Conservation (phyloP, 2,797 vertebrate genomes). For the Tangara arthus region DNA sequence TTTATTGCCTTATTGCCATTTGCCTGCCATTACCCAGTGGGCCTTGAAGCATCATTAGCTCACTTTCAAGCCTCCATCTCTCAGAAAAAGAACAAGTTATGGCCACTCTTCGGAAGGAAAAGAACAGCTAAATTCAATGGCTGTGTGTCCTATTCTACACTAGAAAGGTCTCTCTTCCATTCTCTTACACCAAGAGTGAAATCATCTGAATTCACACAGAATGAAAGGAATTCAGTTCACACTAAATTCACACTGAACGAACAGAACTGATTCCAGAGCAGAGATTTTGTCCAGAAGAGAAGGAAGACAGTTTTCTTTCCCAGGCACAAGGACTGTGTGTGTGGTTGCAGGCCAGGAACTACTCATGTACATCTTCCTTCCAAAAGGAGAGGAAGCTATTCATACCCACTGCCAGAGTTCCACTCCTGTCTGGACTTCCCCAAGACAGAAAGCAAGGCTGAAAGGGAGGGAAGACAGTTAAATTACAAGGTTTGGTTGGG, state of each 20-base stretch:
- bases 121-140: not conserved
- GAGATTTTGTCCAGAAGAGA: not conserved
- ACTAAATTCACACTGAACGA: not conserved
- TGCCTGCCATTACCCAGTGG: not conserved
- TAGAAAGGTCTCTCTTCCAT: not conserved
- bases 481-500: not conserved
- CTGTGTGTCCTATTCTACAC: not conserved
- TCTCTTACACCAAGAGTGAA: not conserved
- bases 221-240: not conserved
- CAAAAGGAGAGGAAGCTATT: not conserved
- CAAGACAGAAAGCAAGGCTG: not conserved
- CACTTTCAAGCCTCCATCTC: not conserved
- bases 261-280: not conserved
- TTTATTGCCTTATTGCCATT: not conserved
- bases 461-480: not conserved
- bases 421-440: not conserved
- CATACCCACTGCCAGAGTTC: not conserved
- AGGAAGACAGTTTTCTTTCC: not conserved
- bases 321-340: not conserved
- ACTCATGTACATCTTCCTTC: not conserved
- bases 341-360: not conserved
- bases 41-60: not conserved
- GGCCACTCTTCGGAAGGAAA: not conserved
- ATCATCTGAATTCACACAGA: not conserved
- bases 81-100: not conserved